Base-by-base conservation (phyloP, 1,140 invertebrate species). In the Meloidogyne floridensis region DNA sequence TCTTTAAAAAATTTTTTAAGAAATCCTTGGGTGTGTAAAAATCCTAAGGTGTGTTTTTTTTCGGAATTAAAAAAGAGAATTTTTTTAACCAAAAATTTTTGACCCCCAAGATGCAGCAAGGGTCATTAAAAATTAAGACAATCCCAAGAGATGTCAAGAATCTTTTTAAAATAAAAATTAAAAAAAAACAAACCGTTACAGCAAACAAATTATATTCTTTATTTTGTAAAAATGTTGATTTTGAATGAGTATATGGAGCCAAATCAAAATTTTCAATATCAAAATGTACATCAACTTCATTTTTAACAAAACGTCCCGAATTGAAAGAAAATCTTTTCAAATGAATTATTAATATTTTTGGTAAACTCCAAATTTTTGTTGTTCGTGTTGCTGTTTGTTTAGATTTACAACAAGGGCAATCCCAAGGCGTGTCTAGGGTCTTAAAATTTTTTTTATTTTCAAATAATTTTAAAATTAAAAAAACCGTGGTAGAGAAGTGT, bases 241-340 rank as follows among this genome's bases (percentile, higher is more conserved):
- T 72, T 43, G 15, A 1, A 53, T 86, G 86, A 10, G 87, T n/a
- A 74, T 84, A 84, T 8, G 51, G 72, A 7, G 47, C 6, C 69
- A 86, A 69, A 32, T 81, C 74, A n/a, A 86, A 42, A n/a, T 18
- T 72, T 13, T 80, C 43, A 47, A 84, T 72, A 6, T 77, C 71
- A 56, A 85, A 83, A 32, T 84, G 20, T 13, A 84, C 83, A 53
- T 79, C 69, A 47, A 81, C 56, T 51, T 87, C 82, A 59, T 87
- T 86, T 56, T 86, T 86, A n/a, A 85, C 80, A n/a, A 84, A 86
- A 20, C 13, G 18, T 5, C 86, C 81, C 32, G 51, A 54, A 15
- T 71, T 69, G 3, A 76, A 78, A 15, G 86, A 82, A 56, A 86
- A 86, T 43, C 85, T 53, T 72, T 86, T 86, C 11, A 86, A 43